Base-by-base conservation (phyloP, 1,140 invertebrate genomes). In the Saccostrea glomerata region DNA sequence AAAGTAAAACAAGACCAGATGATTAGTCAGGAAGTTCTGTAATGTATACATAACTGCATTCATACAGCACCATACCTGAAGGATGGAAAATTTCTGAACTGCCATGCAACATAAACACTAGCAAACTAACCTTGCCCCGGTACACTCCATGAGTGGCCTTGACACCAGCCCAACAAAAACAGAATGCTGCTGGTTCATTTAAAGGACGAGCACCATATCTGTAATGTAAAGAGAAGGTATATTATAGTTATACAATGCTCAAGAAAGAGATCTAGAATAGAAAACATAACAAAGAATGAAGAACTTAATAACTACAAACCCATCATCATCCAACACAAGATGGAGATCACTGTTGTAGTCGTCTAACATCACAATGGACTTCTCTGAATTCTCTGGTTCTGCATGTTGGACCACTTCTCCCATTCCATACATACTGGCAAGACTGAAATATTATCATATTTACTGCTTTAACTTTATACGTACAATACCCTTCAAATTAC, bases 131-230 rank as follows among this genome's bases (percentile, higher is more conserved):
- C 95, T 98, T 97, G 58, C 98, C 98, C 23, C 94, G 55, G 23
- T 94, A 96, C 82, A 98, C 97, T 36, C 98, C 98, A 94, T 98
- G 97, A 15, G 97, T 97, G 25, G 97, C 97, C 89, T 98, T 95
- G 0, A 96, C 97, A 73, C 98, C 98, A 77, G 98, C 97, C 98
- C 98, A 99, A 90, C 98, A 97, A 93, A 97, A 97, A 13, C 96
- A 97, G 94, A 99, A 98, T n/a, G 97, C 97, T 88, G 93, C 82
- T 85, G 97, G 97, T 23, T 97, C 96, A 86, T 96, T 96, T 93
- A 98, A 96, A 15, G 98, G 97, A 83, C 97, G 96, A 17, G 97
- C 98, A 17, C 96, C 96, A 94, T 97, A 97, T 56, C 96, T 96
- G 55, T 11, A 91, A 88, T 84, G 54, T n/a, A 36, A n/a, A 88